Evolutionary conservation across 2,113 vertebrate genomes (phyloP), one percentile per base, ranked within the genome.

Genomic region (Tupaia chinensis): DNA sequence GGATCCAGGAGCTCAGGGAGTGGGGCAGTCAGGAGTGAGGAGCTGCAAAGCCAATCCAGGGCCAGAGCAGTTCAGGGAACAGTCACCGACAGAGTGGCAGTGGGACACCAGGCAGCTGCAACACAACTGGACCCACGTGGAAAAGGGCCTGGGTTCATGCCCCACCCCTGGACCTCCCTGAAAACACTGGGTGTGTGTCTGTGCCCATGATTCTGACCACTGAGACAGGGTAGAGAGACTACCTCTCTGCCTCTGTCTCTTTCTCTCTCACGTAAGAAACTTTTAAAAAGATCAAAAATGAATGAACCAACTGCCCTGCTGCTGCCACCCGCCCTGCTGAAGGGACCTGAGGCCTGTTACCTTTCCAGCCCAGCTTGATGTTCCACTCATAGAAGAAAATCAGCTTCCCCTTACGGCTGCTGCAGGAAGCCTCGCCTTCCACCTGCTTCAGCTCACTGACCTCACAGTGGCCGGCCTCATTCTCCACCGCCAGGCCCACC

Each of bases 331-430:
- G 17, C 89, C 80, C 69, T 29, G 8, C 56, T 58, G 44, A 44
- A 7, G 34, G 7, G 2, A 4, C 54, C n/a, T 2, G 68, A 60
- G 11, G 10, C 9, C 19, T 0, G 4, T 92, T 94, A 98, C 98
- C 98, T 98, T 63, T 98, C 98, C 98, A 98, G 94, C 90, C n/a
- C n/a, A 98, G 96, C 63, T 85, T 96, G 93, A 98, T 97, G 96
- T 97, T 96, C 98, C 98, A 98, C 81, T 98, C 98, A 56, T 98
- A 98, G 97, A 98, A 98, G 97, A 98, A 97, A 95, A 98, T 98
- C 78, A 98, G 98, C 6, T 98, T 98, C 74, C 98, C 98, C 32
- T 98, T 98, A 83, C 95, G 95, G 97, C 97, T 98, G 97, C 84
- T 98, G 95, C 98, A 98, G 69, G 98, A 98, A 89, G 98, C 98